Base-by-base conservation (phyloP, 2,113 vertebrate genomes). In the Bostrychus sinensis region DNA sequence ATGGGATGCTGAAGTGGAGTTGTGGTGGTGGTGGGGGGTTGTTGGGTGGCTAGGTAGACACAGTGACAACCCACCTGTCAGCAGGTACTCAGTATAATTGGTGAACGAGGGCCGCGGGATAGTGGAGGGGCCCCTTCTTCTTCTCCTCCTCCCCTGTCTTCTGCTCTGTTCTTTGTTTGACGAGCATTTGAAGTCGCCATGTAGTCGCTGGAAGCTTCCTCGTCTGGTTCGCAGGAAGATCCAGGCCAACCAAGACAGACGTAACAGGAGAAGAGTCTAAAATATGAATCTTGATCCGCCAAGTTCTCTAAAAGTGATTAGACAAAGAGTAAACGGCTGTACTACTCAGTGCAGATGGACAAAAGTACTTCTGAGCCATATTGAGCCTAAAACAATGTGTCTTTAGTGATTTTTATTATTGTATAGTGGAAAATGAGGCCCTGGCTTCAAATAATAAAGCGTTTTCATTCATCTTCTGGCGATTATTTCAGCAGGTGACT, bases 1-100 rank as follows among this genome's bases (percentile, higher is more conserved):
- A 68, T 72, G 77, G 74, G 78, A 69, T 76, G 67, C 67, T 73
- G 75, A 62, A 50, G 64, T 53, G 57, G 43, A 30, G 58, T 3
- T 57, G 75, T 66, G 30, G 43, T 13, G 45, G 19, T 4, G 38
- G 38, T 5, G 43, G 72, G 75, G 75, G 76, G 78, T 74, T 66
- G 79, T 72, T 60, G 72, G 78, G 78, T 83, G 89, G 85, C 81
- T 81, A 76, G 84, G 75, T 78, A 83, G 88, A 85, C 72, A 66
- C 79, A 80, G 88, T 89, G 86, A 91, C 90, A 90, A 74, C 88
- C 77, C 85, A 92, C 91, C 91, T 93, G 92, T 93, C 92, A 92
- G 90, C 89, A 93, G 91, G 91, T 91, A 89, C 89, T 91, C 88
- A 87, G 86, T 86, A 83, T 93, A 92, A 93, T 93, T 92, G 91